A percentile compares a stretch with the other conserved stretches of the same genome.
Conservation (phyloP, 2,113 vertebrate genomes). For the Aviceda subcristata region DNA sequence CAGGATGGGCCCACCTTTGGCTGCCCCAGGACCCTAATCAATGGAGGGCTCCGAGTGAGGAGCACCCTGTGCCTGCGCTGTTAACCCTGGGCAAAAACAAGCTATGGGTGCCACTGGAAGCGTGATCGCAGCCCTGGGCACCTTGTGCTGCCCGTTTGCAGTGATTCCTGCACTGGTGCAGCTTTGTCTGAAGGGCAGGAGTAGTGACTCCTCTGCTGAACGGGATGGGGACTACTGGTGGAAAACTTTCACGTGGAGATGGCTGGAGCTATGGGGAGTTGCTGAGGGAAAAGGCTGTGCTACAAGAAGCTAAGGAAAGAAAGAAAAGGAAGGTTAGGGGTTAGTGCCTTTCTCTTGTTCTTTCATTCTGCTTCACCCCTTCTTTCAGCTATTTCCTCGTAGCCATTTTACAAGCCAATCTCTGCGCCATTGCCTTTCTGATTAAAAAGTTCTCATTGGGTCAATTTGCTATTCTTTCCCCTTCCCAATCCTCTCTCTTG, state of each 20-base stretch:
- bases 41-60: not conserved
- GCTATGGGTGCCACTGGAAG: not conserved
- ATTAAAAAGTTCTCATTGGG: not conserved
- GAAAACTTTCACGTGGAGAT: not conserved
- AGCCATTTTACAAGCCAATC: not conserved
- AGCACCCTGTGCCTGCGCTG: rapidly evolving
- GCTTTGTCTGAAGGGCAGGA: not conserved
- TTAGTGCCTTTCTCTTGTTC: not conserved
- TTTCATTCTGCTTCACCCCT: not conserved
- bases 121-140: not conserved
- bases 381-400: not conserved
- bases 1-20: not conserved
- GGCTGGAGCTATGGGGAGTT: not conserved
- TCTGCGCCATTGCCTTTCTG: not conserved
- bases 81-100: not conserved
- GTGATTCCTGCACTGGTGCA: not conserved
- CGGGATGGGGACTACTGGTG: not conserved
- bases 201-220: not conserved
- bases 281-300: not conserved
- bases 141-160: not conserved
- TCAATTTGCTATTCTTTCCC: not conserved
- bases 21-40: not conserved
- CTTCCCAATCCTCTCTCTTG: not conserved
- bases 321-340: not conserved
- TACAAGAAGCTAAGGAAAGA: not conserved